Conservation (phyloP, 2,888 invertebrate genomes). For the Hecatera dysodea region DNA sequence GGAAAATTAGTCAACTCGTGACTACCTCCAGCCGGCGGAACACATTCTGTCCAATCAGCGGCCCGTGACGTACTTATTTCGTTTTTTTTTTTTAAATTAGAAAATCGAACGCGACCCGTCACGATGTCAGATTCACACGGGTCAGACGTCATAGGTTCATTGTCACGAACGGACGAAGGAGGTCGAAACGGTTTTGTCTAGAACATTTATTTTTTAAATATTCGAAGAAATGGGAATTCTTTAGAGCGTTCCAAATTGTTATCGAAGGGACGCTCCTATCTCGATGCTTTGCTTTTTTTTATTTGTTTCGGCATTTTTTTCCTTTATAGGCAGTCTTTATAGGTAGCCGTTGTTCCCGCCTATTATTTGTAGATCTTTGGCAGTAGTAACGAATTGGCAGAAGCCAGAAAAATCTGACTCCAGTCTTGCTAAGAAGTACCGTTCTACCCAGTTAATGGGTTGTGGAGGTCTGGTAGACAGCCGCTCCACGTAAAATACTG, state of each 20-base stretch:
- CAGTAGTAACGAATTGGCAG: too few relatives aligned
- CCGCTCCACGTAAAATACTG: too few relatives aligned
- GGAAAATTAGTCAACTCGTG: constrained; percentile 67
- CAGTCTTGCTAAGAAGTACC: too few relatives aligned
- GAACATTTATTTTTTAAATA: constrained; percentile 43
- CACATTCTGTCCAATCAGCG: constrained; percentile 78
- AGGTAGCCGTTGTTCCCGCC: too few relatives aligned
- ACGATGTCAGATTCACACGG: constrained; percentile 88
- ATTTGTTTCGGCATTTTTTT: constrained; percentile 40
- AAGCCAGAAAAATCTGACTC: too few relatives aligned
- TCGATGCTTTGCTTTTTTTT: constrained; percentile 34
- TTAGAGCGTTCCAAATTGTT: constrained; percentile 38
- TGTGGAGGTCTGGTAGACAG: too few relatives aligned
- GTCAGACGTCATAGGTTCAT: constrained; percentile 79
- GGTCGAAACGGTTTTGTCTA: constrained; percentile 55
- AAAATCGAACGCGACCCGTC: constrained; percentile 76
- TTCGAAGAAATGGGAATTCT: constrained; percentile 40
- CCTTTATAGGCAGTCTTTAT: constrained; percentile 17
- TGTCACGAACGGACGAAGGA: constrained; percentile 71
- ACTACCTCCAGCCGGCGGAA: constrained; percentile 63
- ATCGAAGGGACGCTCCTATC: constrained; percentile 4
- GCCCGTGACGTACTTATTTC: constrained; percentile 80
- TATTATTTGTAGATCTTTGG: too few relatives aligned
- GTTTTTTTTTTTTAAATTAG: constrained; percentile 67
- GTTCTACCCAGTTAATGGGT: too few relatives aligned